These are phyloP conservation scores for Pantelozetes paolii DNA, from an alignment of 2,888 invertebrate genomes.

Conservation along the genomic window DNA sequence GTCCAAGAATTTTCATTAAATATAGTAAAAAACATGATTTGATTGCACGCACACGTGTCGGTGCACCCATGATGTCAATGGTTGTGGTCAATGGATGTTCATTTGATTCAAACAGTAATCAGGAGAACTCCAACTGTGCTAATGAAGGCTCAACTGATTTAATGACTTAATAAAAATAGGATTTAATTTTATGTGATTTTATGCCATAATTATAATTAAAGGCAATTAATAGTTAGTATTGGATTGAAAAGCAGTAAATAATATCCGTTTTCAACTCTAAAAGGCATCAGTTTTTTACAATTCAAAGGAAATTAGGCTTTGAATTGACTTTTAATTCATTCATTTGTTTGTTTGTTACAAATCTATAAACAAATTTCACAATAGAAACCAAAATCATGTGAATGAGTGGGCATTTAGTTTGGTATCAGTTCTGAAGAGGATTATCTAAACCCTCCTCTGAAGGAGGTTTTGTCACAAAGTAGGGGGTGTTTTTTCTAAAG, in stretches of 20 bases:
- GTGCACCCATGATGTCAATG: neutral
- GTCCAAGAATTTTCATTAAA: too few species aligned
- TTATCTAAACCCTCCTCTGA: too few species aligned
- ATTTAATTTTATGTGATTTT: too few species aligned
- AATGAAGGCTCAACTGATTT: neutral
- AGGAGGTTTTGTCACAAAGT: too few species aligned
- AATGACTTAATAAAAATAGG: neutral
- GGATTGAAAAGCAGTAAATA: neutral
- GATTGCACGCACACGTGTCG: too few species aligned
- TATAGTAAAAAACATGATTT: too few species aligned
- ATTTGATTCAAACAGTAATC: neutral
- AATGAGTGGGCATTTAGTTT: too few species aligned
- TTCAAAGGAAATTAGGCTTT: neutral
- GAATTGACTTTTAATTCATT: neutral
- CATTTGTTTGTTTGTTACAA: neutral
- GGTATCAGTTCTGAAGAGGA: too few species aligned
- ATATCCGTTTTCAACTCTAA: neutral
- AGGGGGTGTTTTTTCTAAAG: too few species aligned
- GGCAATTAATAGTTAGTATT: neutral
- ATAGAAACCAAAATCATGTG: too few species aligned
- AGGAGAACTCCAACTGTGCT: too few species aligned
- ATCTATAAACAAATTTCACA: too few species aligned
- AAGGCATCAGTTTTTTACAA: neutral
- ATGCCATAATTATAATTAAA: neutral
- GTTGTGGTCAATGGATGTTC: neutral